A percentile compares a stretch with the other conserved stretches of the same genome.
Conservation (phyloP, 1,140 invertebrate species). For the Lasioglossum albipes region DNA sequence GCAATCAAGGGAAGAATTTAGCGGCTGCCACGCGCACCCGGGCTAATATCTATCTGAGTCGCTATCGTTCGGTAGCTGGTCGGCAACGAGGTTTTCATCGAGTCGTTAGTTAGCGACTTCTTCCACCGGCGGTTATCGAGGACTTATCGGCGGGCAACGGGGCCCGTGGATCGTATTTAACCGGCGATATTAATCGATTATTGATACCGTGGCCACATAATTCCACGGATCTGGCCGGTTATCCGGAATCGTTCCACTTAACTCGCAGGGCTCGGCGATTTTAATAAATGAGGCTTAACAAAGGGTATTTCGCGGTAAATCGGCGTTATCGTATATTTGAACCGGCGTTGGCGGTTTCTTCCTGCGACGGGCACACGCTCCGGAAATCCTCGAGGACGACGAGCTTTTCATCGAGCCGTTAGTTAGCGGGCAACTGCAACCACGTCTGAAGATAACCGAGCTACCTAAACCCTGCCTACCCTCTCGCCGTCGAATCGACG, state of each 20-base stretch:
- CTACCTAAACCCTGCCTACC: slow-evolving; percentile 23
- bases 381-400: slow-evolving; percentile 56
- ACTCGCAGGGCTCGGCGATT: neutral
- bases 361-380: slow-evolving; percentile 11
- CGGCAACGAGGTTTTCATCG: slow-evolving; percentile 78
- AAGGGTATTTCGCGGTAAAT: slow-evolving; percentile 27
- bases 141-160: slow-evolving; percentile 45
- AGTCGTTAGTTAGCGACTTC: slow-evolving; percentile 75
- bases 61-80: slow-evolving; percentile 31
- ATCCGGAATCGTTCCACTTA: neutral
- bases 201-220: slow-evolving; percentile 36
- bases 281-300: slow-evolving; percentile 21
- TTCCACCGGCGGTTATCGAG: slow-evolving; percentile 28
- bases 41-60: slow-evolving; percentile 57
- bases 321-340: slow-evolving; percentile 25
- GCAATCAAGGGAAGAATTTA: slow-evolving; percentile 72
- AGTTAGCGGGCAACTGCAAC: slow-evolving; percentile 64
- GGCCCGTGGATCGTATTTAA: slow-evolving; percentile 38
- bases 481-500: slow-evolving; percentile 44
- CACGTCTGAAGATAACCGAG: slow-evolving; percentile 41
- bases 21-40: slow-evolving; percentile 8
- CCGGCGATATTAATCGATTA: slow-evolving; percentile 50
- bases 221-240: slow-evolving; percentile 28
- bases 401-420: slow-evolving; percentile 80
- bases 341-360: neutral